Evolutionary conservation across 2,797 vertebrate genomes (phyloP), one percentile per base, ranked within the genome.

Genomic region (Xenopus petersii): DNA sequence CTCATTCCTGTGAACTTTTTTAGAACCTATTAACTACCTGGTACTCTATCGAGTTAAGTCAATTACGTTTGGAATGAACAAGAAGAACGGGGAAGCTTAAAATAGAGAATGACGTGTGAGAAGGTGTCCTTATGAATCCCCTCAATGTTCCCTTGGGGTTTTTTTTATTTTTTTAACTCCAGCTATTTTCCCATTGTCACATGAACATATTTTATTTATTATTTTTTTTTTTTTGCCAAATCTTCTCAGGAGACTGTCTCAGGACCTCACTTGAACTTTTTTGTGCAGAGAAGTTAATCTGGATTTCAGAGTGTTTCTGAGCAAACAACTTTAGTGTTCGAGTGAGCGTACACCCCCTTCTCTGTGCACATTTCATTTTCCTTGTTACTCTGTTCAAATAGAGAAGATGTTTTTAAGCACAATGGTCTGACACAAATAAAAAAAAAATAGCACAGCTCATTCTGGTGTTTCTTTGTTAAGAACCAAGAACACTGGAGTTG

Each of bases 381-480:
- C 80, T 64, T 0, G 1, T 55, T 70, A 63, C 64, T 79, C 80
- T 80, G 73, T 63, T 79, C 81, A 88, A 87, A 86, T 80, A 85
- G 73, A 75, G 56, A 67, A 73, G 77, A 81, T 81, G 82, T 85
- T 83, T 84, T 82, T 21, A 75, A 59, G 48, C 75, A 81, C 76
- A 84, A 77, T 72, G 72, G 71, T 26, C 73, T 60, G 67, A 73
- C 55, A 70, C 47, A 6, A 42, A 30, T 30, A 30, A 30, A 2
- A 6, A 42, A 46, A 83, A 77, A 75, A 69, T 9, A 70, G 71
- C 66, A 4, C 64, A 26, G 26, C 10, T 75, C 55, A 33, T 70
- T 80, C 73, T 77, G 33, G 72, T 54, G 58, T 75, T 82, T 75
- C n/a, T 75, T 46, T 72, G 72, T 65, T 67, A 16, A 65, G 69